These are phyloP conservation scores for Artemia franciscana DNA, from an alignment of 1,140 invertebrate genomes.

Conservation along the genomic window DNA sequence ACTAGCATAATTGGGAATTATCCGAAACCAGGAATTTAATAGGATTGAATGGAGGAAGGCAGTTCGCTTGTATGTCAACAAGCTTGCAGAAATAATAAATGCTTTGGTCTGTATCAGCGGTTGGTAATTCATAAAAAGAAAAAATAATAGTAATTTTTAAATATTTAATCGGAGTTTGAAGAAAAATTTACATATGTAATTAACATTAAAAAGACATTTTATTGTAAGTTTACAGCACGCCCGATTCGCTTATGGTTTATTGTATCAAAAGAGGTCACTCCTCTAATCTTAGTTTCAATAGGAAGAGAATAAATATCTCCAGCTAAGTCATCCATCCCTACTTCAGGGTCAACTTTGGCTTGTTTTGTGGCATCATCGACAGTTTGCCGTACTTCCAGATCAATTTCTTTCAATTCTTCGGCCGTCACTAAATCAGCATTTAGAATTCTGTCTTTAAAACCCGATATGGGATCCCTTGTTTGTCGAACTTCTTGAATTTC, in stretches of 20 bases:
- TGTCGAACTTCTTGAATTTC: constrained; percentile 76
- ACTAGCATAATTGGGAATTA: too few relatives aligned
- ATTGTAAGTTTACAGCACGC: constrained; percentile 24
- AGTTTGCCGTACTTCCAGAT: constrained; percentile 47
- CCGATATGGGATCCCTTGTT: constrained; percentile 62
- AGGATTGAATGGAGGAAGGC: too few relatives aligned
- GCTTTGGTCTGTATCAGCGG: too few relatives aligned
- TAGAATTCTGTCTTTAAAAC: constrained; percentile 54
- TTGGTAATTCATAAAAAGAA: too few relatives aligned
- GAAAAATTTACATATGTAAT: too few relatives aligned
- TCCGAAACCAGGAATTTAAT: too few relatives aligned
- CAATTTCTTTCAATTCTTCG: constrained; percentile 71
- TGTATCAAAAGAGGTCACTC: constrained; percentile 29
- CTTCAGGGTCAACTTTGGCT: constrained; percentile 53
- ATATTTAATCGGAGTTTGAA: too few relatives aligned
- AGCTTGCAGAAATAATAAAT: too few relatives aligned
- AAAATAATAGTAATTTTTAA: too few relatives aligned
- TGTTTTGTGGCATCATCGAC: constrained; percentile 62
- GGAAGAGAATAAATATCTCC: constrained; percentile 57
- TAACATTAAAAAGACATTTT: constrained; percentile 4
- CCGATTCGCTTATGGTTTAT: constrained; percentile 28
- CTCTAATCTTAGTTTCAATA: constrained; percentile 24
- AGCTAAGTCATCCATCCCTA: constrained; percentile 54
- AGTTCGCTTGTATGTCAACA: too few relatives aligned
- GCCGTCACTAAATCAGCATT: constrained; percentile 35